phyloP scores from a whole-genome alignment of 2,888 invertebrate species.

The Eledone cirrhosa region DNA sequence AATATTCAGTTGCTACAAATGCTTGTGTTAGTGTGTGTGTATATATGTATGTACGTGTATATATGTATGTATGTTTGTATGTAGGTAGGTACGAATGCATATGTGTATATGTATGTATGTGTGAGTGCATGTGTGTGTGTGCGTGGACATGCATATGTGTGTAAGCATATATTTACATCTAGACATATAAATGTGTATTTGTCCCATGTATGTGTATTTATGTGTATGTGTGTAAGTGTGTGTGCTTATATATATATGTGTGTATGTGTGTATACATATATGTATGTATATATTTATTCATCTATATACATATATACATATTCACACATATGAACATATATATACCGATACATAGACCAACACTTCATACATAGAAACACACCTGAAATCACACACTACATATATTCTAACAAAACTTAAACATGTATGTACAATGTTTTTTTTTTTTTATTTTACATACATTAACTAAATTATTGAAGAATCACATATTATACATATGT shows the following conservation, averaged over 20 bases:
- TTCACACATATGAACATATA: not conserved
- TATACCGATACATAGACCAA: not conserved
- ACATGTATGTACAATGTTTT: too few relatives aligned
- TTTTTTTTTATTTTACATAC: not conserved
- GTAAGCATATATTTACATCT: not conserved
- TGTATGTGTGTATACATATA: not conserved
- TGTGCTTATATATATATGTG: not conserved
- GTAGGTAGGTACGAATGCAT: too few relatives aligned
- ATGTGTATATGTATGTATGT: not conserved
- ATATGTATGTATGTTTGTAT: too few relatives aligned
- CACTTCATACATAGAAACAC: not conserved
- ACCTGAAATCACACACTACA: too few relatives aligned
- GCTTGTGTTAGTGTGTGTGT: not conserved
- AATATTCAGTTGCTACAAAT: conserved; percentile 18
- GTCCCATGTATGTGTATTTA: not conserved
- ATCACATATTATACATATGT: not conserved
- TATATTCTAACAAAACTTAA: too few relatives aligned
- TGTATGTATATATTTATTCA: not conserved
- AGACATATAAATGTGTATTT: not conserved
- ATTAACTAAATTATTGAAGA: not conserved
- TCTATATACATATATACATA: not conserved
- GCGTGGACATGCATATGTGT: not conserved
- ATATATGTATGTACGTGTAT: too few relatives aligned
- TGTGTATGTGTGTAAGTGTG: not conserved
- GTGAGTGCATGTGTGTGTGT: not conserved